A percentile compares a stretch with the other conserved stretches of the same genome.
Evolutionary conservation across 2,888 invertebrate species (phyloP).

Genomic region (Acleris holmiana): DNA sequence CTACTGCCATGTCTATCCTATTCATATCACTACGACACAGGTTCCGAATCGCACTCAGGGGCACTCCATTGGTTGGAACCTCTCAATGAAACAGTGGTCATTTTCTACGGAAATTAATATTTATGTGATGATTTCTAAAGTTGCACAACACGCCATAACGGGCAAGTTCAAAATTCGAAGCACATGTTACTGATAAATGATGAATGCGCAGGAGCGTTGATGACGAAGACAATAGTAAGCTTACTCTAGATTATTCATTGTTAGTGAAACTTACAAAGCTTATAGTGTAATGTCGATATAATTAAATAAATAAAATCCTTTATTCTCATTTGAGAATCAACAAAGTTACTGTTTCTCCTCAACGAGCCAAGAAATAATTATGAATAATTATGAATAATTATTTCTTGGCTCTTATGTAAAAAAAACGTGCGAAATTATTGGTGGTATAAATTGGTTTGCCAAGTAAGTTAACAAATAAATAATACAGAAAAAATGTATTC

Average conservation of each 20-base stretch:
- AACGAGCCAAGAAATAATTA: no score
- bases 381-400: no score
- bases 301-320: no score
- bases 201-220: background rate
- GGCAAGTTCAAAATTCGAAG: constrained; percentile 40
- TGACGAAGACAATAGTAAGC: background rate
- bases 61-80: constrained; percentile 50
- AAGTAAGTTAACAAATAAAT: no score
- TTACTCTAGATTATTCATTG: background rate
- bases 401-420: no score
- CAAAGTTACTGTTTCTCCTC: no score
- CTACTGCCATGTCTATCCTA: constrained; percentile 41
- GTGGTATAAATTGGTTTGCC: no score
- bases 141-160: constrained; percentile 50
- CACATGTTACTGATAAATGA: constrained; percentile 20
- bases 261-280: no score
- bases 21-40: constrained; percentile 42
- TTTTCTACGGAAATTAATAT: constrained; percentile 61
- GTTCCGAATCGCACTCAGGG: constrained; percentile 43
- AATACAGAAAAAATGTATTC: no score
- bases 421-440: no score
- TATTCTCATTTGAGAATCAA: no score
- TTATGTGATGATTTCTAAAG: constrained; percentile 58
- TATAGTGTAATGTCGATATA: no score
- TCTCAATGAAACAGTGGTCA: constrained; percentile 54